Percentiles rank a stretch among this genome's conserved stretches.
Evolutionary conservation across 2,888 invertebrate species (phyloP).

Genomic region (Caradrina clavipalpis): DNA sequence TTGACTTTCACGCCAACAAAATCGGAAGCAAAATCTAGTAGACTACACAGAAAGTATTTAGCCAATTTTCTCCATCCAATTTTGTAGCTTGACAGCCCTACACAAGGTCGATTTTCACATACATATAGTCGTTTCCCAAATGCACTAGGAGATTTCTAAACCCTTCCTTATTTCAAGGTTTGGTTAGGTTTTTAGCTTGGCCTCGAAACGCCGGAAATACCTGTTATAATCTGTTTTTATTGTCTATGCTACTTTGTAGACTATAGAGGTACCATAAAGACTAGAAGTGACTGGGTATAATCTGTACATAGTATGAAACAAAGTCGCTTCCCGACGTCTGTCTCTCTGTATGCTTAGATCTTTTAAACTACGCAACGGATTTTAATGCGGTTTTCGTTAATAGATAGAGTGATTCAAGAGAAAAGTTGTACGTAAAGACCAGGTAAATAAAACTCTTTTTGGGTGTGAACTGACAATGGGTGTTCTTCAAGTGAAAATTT

Average conservation of each 20-base stretch:
- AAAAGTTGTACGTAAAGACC: no score
- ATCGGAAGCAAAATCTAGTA: neutral
- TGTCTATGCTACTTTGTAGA: conserved; percentile 2
- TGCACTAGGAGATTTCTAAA: conserved; percentile 62
- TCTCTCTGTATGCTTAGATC: no score
- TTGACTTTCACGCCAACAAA: neutral
- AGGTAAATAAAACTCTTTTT: no score
- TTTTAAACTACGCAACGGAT: no score
- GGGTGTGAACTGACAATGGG: no score
- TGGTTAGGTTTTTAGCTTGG: conserved; percentile 32
- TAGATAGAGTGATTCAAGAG: no score
- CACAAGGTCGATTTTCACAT: conserved; percentile 54
- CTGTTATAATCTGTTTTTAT: neutral
- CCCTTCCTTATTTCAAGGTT: conserved; percentile 61
- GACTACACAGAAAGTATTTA: no score
- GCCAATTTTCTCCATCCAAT: neutral
- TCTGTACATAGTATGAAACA: no score
- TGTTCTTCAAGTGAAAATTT: no score
- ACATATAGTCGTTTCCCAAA: conserved; percentile 51
- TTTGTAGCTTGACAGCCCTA: conserved; percentile 45
- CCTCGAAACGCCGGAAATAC: conserved; percentile 44
- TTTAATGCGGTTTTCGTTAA: no score
- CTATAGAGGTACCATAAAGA: neutral
- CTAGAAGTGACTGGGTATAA: no score
- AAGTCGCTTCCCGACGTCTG: no score